Conservation (phyloP, 2,113 vertebrate species). For the Thalassarche chlororhynchos region DNA sequence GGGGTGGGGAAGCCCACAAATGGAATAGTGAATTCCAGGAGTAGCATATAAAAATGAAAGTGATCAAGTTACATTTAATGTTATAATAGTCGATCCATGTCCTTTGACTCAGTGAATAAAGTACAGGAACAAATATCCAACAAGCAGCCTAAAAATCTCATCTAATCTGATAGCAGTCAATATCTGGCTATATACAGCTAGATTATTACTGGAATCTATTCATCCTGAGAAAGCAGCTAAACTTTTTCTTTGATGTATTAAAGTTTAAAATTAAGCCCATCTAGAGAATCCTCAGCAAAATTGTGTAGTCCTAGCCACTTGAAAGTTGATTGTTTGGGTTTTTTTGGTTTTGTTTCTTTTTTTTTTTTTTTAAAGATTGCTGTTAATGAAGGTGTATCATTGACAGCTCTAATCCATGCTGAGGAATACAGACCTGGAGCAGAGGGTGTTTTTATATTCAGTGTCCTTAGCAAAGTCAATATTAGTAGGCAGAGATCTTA, state of each 20-base stretch:
- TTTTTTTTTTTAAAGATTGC: neutral
- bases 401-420: neutral
- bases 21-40: neutral
- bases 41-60: neutral
- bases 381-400: neutral
- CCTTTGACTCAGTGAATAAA: neutral
- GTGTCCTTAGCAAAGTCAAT: neutral
- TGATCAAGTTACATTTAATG: neutral
- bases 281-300: neutral
- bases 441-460: neutral
- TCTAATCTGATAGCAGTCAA: neutral
- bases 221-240: neutral
- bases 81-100: neutral
- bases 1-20: neutral
- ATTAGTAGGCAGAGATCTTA: neutral
- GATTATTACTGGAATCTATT: neutral
- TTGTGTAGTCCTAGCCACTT: neutral
- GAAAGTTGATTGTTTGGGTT: neutral
- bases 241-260: neutral
- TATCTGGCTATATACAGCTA: neutral
- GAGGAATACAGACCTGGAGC: neutral
- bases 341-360: neutral
- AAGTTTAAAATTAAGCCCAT: neutral
- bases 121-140: neutral
- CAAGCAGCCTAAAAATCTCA: neutral